Percentiles rank a stretch among this genome's conserved stretches.
phyloP scores from a whole-genome alignment of 2,113 vertebrate genomes.

The Actenoides lindsayi region DNA sequence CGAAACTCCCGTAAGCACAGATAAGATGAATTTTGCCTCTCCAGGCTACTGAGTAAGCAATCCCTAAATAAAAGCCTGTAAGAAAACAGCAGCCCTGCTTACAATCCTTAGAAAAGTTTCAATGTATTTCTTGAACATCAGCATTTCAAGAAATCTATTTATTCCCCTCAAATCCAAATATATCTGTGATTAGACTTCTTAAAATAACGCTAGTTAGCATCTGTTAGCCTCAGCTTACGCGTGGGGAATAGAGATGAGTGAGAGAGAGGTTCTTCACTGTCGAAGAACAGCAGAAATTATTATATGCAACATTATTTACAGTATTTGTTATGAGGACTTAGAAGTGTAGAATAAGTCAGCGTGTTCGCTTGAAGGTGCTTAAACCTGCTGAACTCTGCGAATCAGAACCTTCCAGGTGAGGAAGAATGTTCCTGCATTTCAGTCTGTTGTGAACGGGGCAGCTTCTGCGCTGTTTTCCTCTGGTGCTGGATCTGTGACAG shows the following conservation, averaged over 20 bases:
- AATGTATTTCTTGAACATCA: slow-evolving; percentile 35
- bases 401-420: not conserved
- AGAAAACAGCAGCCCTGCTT: slow-evolving; percentile 13
- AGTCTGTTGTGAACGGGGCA: not conserved
- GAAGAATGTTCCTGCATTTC: not conserved
- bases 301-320: not conserved
- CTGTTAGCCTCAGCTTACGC: not conserved
- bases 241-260: not conserved
- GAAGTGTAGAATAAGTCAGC: not conserved
- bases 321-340: not conserved
- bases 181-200: not conserved
- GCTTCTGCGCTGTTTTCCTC: not conserved
- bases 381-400: not conserved
- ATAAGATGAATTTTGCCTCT: slow-evolving; percentile 17
- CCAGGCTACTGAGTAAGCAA: not conserved
- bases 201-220: not conserved
- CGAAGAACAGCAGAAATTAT: not conserved
- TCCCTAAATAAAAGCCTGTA: not conserved
- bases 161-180: slow-evolving; percentile 1
- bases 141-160: slow-evolving; percentile 34
- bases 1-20: not conserved
- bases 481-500: not conserved
- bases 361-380: not conserved
- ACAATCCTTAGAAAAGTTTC: not conserved
- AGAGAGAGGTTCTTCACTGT: not conserved